Base-by-base conservation (phyloP, 2,888 invertebrate species). In the Yponomeuta cagnagella region DNA sequence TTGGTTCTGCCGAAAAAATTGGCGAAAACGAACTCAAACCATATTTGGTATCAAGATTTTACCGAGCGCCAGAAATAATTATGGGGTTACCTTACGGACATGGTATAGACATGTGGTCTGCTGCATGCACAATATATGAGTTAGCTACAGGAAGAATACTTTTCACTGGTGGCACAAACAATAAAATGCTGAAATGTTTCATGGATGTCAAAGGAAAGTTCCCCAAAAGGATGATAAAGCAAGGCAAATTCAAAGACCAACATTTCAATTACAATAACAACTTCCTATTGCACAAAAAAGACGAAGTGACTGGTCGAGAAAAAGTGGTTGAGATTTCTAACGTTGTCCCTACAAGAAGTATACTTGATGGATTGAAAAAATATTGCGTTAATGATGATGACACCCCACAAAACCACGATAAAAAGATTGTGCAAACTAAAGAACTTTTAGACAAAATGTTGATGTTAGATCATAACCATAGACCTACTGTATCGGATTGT, bases 191-290 rank as follows among this genome's bases (percentile, higher is more conserved):
- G 73, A 99, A 99, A 89, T 97, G 96, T 89, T 98, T 98, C 87
- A 99, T 99, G 98, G 99, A 99, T 81, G 92, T 99, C 65, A 99
- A 99, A 87, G 99, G 99, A 71, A 98, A 98, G 92, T 96, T 99
- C 90, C 97, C 99, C 2, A 98, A 98, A 86, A 98, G 97, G 86
- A 93, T 99, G 74, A 95, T 99, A 75, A 94, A 97, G 74, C 98
- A 97, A 86, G 98, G 98, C 12, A 96, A 96, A 79, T 99, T 99
- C 86, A 97, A 96, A 86, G 98, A 99, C 79, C 97, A 98, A 84
- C 99, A 99, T 93, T 99, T 99, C 85, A 99, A 99, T 89, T 93
- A 94, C 75, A 98, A 97, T 82, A 98, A 97, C 87, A 99, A 98
- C 92, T 99, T 99, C 87, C 93, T 99, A 71, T 97, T 98, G 83